Evolutionary conservation across 2,888 invertebrate genomes (phyloP), one percentile per base, ranked within the genome.

Genomic region (Plutella xylostella): DNA sequence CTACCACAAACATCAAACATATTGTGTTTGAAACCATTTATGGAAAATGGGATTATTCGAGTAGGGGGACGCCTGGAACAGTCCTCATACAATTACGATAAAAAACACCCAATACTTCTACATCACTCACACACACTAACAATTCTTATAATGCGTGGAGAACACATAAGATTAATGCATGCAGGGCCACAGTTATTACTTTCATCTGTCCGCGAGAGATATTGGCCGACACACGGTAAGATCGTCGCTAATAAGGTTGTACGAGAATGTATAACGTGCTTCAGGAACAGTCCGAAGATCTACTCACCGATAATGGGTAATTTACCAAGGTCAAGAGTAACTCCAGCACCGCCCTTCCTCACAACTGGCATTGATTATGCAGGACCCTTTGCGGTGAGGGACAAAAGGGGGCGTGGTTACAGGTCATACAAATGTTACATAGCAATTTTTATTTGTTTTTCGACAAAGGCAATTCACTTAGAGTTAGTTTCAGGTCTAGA

Each of bases 101-200:
- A 42, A 42, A 42, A 42, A 20, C 33, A 33, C 21, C 42, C 42
- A 9, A 42, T 42, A 11, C 20, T 42, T 7, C 33, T 42, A 33
- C 34, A 12, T 9, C 5, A 6, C n/a, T 7, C 18, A 9, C 42
- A 42, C 14, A 4, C 11, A 19, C 15, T 42, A 21, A 42, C 31
- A 3, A 21, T 4, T 22, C 18, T 39, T 6, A 14, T 39, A 25
- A 9, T 39, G 21, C 7, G 9, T 11, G 14, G 22, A 15, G 6
- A n/a, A 4, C 39, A 39, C 15, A 18, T 7, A 7, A 12, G 18
- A n/a, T 39, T 39, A 15, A 11, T 21, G 12, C 39, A 39, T 42
- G 42, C 42, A n/a, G 33, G 33, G 9, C 42, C 42, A 5, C 43
- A 34, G 14, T 18, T 34, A 9, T 25, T 43, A 20, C n/a, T 42